Base-by-base conservation (phyloP, 64 coral and sea anemone genomes). In the Orbicella faveolata region DNA sequence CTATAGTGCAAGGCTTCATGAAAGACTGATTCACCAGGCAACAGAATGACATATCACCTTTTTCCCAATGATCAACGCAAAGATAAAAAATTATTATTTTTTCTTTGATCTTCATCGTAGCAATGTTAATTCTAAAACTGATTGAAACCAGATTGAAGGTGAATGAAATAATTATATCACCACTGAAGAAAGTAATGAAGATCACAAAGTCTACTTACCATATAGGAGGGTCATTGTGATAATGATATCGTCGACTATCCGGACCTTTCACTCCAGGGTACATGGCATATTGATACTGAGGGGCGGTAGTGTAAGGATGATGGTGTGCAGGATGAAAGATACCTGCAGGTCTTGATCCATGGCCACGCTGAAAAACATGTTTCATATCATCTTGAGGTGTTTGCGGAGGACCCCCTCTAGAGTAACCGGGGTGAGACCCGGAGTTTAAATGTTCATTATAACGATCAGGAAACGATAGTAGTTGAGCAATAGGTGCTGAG, bases 401-500 rank as follows among this genome's bases (percentile, higher is more conserved):
- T 20, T 84, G 92, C 13, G 44, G 64, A 11, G 87, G 87, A 0
- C 79, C 92, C 37, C 82, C 64, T 21, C 90, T 36, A 36, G 81
- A 83, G 67, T 97, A 97, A 59, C 92, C 95, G 14, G 92, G 25
- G 19, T 89, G 87, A 11, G 73, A 55, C 3, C 95, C 92, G 33
- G 77, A 52, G 39, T 87, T 77, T 53, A 90, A 89, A 81, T 94
- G 92, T 68, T 94, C 79, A 90, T 75, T 89, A 83, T 94, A 89
- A 48, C 88, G 92, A 59, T 97, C 77, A 13, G 83, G 85, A 68
- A 97, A 97, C 44, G 83, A 88, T 41, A 97, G 62, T n/a, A 97
- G 76, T 66, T 91, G 95, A 34, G 95, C 95, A 77, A 97, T 94
- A 61, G 95, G 95, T 37, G 95, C 95, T 39, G 88, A 84, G 66